phyloP scores from a whole-genome alignment of 2,797 vertebrate genomes.

The Onychomys leucogaster region DNA sequence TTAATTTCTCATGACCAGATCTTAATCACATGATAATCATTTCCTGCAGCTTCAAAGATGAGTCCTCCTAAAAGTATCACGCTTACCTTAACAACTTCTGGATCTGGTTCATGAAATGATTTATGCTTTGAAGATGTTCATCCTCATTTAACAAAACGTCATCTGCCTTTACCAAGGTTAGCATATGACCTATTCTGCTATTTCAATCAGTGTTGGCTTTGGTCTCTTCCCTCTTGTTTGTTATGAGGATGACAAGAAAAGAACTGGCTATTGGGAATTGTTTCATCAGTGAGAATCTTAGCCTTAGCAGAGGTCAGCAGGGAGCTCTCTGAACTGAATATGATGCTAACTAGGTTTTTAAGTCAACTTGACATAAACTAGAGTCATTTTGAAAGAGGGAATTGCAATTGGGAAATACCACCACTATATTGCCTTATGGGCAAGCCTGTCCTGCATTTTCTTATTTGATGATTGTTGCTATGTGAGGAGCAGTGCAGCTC shows the following conservation, averaged over 20 bases:
- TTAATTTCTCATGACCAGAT: neutral
- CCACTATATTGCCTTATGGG: neutral
- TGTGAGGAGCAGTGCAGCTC: accelerated
- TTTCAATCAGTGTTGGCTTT: neutral
- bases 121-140: neutral
- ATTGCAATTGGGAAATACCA: neutral
- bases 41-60: neutral
- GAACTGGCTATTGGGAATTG: neutral
- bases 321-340: neutral
- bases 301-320: neutral
- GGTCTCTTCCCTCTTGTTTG: neutral
- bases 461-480: neutral
- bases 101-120: neutral
- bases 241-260: neutral
- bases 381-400: neutral
- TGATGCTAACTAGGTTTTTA: neutral
- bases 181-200: neutral
- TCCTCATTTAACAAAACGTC: neutral
- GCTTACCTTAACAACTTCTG: neutral
- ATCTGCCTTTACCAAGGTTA: neutral
- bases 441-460: neutral
- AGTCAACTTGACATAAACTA: neutral
- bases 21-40: neutral
- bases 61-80: neutral
- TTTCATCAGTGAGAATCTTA: neutral